phyloP scores from a whole-genome alignment of 2,797 vertebrate genomes.

The Epinephelus malabaricus region DNA sequence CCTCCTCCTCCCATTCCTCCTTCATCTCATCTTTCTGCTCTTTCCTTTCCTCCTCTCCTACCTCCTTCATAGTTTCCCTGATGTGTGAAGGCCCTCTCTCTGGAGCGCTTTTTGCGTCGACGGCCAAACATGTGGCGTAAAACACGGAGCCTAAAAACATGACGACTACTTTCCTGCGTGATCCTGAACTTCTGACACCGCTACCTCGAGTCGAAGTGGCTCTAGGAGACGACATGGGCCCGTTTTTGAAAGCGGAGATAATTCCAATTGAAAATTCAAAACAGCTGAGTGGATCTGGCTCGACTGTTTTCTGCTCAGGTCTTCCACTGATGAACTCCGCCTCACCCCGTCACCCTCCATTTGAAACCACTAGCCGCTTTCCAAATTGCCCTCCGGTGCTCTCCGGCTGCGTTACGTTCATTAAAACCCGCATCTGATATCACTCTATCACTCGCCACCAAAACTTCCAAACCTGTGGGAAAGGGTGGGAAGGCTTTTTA shows the following conservation, averaged over 20 bases:
- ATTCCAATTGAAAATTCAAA: constrained; percentile 40
- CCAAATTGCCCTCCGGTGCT: constrained; percentile 35
- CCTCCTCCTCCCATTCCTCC: constrained; percentile 20
- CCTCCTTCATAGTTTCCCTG: constrained; percentile 29
- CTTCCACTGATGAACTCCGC: constrained; percentile 49
- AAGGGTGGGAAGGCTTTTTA: constrained; percentile 61
- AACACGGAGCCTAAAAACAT: constrained; percentile 26
- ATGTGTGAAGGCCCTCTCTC: constrained; percentile 17
- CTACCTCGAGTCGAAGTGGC: constrained; percentile 12
- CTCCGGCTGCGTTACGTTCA: constrained; percentile 13
- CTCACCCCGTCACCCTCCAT: constrained; percentile 58
- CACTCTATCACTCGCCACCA: constrained; percentile 50
- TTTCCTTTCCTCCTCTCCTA: neutral
- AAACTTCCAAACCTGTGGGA: constrained; percentile 69
- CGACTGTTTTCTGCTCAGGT: constrained; percentile 6
- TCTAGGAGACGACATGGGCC: constrained; percentile 13
- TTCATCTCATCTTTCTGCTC: constrained; percentile 13
- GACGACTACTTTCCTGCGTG: constrained; percentile 15
- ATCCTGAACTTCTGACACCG: constrained; percentile 20
- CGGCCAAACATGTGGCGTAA: constrained; percentile 27
- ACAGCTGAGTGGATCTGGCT: constrained; percentile 50
- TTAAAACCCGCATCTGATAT: constrained; percentile 50
- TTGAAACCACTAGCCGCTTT: constrained; percentile 47
- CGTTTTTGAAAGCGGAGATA: constrained; percentile 29
- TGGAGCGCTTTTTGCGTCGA: neutral